phyloP scores from a whole-genome alignment of 2,888 invertebrate species.

The Chrysolina americana region DNA sequence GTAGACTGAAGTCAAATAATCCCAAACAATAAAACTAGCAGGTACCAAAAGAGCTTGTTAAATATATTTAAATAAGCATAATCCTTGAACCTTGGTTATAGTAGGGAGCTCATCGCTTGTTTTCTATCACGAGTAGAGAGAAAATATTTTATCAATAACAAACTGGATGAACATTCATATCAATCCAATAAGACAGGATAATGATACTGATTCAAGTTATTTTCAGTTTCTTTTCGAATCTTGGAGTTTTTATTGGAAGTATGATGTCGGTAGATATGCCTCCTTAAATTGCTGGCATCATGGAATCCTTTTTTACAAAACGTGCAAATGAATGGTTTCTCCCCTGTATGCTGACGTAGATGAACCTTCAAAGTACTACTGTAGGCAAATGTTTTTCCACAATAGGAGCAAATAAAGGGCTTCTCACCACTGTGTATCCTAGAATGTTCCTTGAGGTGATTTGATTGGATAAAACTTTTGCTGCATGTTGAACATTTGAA shows the following conservation, averaged over 20 bases:
- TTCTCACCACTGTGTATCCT: conserved; percentile 62
- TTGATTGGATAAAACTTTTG: conserved; percentile 61
- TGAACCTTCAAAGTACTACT: conserved; percentile 69
- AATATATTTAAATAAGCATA: too few relatives aligned
- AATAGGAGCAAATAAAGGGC: conserved; percentile 54
- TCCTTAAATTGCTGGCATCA: conserved; percentile 53
- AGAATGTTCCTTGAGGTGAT: conserved; percentile 61
- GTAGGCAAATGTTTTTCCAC: conserved; percentile 65
- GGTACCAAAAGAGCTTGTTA: too few relatives aligned
- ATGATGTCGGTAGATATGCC: conserved; percentile 50
- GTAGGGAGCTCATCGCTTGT: too few relatives aligned
- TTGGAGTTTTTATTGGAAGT: neutral
- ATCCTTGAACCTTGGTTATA: too few relatives aligned
- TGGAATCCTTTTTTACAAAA: conserved; percentile 66
- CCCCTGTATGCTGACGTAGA: conserved; percentile 67
- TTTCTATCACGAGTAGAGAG: too few relatives aligned
- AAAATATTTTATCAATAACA: too few relatives aligned
- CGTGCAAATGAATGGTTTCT: conserved; percentile 68
- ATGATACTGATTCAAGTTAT: neutral
- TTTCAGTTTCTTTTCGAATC: neutral
- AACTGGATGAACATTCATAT: neutral
- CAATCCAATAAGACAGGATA: neutral
- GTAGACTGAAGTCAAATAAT: too few relatives aligned
- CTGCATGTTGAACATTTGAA: conserved; percentile 68
- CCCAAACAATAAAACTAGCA: too few relatives aligned